Percentiles rank a stretch among this genome's conserved stretches.
Conservation (phyloP, 2,888 invertebrate species). For the Cantharis rufa region DNA sequence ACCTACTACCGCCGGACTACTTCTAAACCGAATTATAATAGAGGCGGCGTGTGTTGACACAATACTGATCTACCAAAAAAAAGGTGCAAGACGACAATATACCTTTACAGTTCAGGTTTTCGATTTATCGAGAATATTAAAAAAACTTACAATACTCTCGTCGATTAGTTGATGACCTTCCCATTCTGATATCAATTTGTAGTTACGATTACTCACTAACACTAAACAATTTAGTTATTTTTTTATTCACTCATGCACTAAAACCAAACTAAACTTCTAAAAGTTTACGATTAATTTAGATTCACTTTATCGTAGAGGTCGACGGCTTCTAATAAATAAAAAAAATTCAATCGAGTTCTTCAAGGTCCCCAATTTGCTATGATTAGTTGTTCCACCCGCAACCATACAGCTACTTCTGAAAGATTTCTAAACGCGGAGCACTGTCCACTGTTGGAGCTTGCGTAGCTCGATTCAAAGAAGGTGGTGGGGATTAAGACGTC, state of each 20-base stretch:
- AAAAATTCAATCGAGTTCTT: neutral
- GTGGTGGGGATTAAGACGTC: conserved; percentile 48
- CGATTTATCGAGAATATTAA: neutral
- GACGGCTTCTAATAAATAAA: neutral
- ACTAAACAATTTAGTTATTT: conserved; percentile 1
- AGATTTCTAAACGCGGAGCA: conserved; percentile 20
- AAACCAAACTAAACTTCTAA: neutral
- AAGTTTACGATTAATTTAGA: neutral
- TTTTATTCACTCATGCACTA: neutral
- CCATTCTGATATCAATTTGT: conserved; percentile 5
- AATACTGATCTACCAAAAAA: neutral
- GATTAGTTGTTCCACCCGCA: conserved; percentile 14
- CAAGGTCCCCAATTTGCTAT: conserved; percentile 6
- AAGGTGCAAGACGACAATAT: neutral
- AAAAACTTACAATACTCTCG: neutral
- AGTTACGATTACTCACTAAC: conserved; percentile 12
- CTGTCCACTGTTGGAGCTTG: conserved; percentile 42
- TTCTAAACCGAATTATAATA: conserved; percentile 4
- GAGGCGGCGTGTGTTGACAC: conserved; percentile 5
- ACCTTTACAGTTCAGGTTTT: neutral
- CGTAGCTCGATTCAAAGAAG: conserved; percentile 45
- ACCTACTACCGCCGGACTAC: conserved; percentile 37
- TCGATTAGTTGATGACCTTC: conserved; percentile 4
- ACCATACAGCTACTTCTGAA: conserved; percentile 17
- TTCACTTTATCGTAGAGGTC: neutral